Base-by-base conservation (phyloP, 37 sponge, comb jelly and placozoan species). In the Tethya wilhelma region DNA sequence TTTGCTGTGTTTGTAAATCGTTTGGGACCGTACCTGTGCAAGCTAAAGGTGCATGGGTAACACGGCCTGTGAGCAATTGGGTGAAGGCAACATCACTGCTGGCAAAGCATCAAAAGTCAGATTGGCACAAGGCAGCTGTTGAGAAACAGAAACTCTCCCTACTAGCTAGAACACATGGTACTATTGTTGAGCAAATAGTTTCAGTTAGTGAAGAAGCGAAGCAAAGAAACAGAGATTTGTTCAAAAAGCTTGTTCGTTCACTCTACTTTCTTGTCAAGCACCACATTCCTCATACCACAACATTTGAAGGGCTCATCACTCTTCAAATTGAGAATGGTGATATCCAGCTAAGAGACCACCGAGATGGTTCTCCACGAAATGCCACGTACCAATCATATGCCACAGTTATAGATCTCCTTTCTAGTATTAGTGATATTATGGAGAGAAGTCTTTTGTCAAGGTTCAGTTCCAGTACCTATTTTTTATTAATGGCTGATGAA, bases 401-500 rank as follows among this genome's bases (percentile, higher is more conserved):
- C n/a, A n/a, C n/a, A n/a, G 64, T 77, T 8, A 33, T 63, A 63
- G 64, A 77, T 8, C 45, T 77, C 25, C 66, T 77, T 60, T 25
- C 63, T n/a, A 60, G 63, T n/a, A 60, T 60, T 60, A 60, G 63
- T n/a, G 22, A 77, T 4, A 28, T 77, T 42, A 23, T 77, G 9
- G 78, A 77, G 78, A 60, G 44, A 39, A 36, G 32, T 34, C 62
- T 77, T 32, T 23, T 77, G 64, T 41, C 64, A 20, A 63, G 66
- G 4, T 41, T 77, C 66, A 64, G 41, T 9, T 41, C 79, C 28
- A 67, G 79, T 66, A 22, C 56, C 4, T 67, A 30, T 70, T 81
- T 41, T 81, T 81, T 70, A 68, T 36, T 79, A 29, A 81, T 70
- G 81, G 81, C 81, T 58, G 81, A 81, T 33, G 70, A 81, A 70